Percentiles rank a stretch among this genome's conserved stretches.
Conservation (phyloP, 2,797 vertebrate species). For the Thamnophis elegans region DNA sequence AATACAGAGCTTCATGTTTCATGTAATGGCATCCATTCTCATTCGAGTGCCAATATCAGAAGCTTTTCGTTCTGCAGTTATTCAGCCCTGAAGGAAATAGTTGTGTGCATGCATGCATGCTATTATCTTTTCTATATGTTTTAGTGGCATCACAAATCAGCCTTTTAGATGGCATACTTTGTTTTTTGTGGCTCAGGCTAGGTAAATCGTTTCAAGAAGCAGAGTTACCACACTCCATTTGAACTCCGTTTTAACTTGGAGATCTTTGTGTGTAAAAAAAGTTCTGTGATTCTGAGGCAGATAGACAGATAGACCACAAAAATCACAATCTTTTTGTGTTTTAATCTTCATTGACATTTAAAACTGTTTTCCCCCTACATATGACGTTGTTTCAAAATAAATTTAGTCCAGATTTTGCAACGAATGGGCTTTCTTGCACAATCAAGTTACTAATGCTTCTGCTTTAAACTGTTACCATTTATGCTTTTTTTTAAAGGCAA, state of each 20-base stretch:
- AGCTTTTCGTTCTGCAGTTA: not conserved
- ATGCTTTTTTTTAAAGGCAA: too few species aligned
- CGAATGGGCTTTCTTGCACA: not conserved
- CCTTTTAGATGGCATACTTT: not conserved
- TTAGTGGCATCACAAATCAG: not conserved
- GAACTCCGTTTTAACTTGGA: not conserved
- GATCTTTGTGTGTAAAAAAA: not conserved
- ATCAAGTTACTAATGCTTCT: not conserved
- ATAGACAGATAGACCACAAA: not conserved
- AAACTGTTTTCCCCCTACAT: not conserved
- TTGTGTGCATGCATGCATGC: not conserved
- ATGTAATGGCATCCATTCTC: not conserved
- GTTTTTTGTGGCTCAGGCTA: not conserved
- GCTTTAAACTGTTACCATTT: not conserved
- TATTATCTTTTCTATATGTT: not conserved
- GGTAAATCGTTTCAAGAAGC: not conserved
- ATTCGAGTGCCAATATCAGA: not conserved
- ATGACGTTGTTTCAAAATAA: not conserved
- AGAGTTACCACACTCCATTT: not conserved
- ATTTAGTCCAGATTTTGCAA: not conserved
- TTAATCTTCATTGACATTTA: not conserved
- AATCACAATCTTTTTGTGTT: not conserved
- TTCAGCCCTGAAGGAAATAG: not conserved
- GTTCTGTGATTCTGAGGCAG: not conserved
- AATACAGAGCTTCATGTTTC: not conserved